Percentiles rank a stretch among this genome's conserved stretches.
These are phyloP conservation scores for Brachionus plicatilis DNA, from an alignment of 1,140 invertebrate genomes.

Conservation along the genomic window DNA sequence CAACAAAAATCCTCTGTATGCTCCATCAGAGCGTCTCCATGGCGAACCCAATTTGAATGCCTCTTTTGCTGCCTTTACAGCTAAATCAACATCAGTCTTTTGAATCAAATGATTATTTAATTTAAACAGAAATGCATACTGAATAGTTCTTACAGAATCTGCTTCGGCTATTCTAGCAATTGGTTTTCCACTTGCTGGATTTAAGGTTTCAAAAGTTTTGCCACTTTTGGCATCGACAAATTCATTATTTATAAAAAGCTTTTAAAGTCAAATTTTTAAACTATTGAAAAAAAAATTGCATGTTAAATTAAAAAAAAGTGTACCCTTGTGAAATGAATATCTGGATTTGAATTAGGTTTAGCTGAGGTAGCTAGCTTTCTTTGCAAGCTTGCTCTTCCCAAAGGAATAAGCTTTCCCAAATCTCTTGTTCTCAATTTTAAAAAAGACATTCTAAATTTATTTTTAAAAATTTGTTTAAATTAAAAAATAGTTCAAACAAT, in stretches of 20 bases:
- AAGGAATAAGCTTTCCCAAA: background rate
- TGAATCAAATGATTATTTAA: background rate
- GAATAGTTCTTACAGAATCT: constrained; percentile 49
- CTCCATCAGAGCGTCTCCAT: constrained; percentile 74
- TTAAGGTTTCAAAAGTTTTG: constrained; percentile 79
- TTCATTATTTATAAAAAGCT: constrained; percentile 79
- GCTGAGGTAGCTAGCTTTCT: background rate
- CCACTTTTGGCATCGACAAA: constrained; percentile 76
- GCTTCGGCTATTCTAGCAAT: constrained; percentile 76
- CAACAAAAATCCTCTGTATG: constrained; percentile 65
- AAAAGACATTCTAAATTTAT: background rate
- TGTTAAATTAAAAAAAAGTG: too few relatives aligned
- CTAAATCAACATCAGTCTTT: constrained; percentile 68
- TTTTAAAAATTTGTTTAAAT: background rate
- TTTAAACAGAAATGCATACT: background rate
- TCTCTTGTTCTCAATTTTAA: background rate
- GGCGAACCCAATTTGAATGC: constrained; percentile 69
- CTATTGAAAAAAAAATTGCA: background rate
- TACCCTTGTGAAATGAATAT: constrained; percentile 18
- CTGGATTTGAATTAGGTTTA: background rate
- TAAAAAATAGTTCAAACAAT: background rate
- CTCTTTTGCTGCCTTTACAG: constrained; percentile 67
- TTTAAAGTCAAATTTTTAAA: background rate
- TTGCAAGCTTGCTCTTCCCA: background rate
- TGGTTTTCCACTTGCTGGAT: constrained; percentile 71